phyloP scores from a whole-genome alignment of 2,888 invertebrate genomes.

The Patella caerulea region DNA sequence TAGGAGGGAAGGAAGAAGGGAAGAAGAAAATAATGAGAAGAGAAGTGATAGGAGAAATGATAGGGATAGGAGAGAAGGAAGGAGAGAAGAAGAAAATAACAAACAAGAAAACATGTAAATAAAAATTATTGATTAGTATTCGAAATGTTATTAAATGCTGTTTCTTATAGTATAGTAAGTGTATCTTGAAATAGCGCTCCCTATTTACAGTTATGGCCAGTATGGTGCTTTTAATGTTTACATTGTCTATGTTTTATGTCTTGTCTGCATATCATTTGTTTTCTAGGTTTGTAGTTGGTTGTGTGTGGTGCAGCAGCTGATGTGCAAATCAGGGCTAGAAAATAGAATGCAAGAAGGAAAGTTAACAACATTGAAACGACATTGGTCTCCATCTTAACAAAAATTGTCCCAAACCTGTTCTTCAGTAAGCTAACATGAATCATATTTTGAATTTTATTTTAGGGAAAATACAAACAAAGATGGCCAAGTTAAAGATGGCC shows the following conservation, averaged over 20 bases:
- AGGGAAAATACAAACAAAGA: conserved; percentile 10
- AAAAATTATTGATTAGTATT: too few relatives aligned
- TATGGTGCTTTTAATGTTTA: too few relatives aligned
- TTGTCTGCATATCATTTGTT: too few relatives aligned
- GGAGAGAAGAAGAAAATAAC: not conserved
- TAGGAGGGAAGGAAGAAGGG: conserved; percentile 14
- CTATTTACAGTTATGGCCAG: too few relatives aligned
- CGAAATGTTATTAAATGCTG: too few relatives aligned
- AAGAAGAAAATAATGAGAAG: conserved; percentile 17
- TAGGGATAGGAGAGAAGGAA: not conserved
- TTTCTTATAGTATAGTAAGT: too few relatives aligned
- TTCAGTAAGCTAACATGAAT: not conserved
- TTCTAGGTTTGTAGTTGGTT: too few relatives aligned
- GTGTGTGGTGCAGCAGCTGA: too few relatives aligned
- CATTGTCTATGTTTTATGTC: too few relatives aligned
- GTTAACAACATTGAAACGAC: not conserved
- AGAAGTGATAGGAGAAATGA: conserved; percentile 23
- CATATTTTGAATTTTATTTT: not conserved
- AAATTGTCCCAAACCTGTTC: not conserved
- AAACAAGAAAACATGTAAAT: too few relatives aligned
- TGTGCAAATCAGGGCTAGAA: too few relatives aligned
- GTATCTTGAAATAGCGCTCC: too few relatives aligned
- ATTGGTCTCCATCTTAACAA: conserved; percentile 15
- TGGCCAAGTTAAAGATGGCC: conserved; percentile 24
- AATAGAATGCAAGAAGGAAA: conserved; percentile 13